Conservation (phyloP, 1,140 invertebrate genomes). For the Chymomyza costata region DNA sequence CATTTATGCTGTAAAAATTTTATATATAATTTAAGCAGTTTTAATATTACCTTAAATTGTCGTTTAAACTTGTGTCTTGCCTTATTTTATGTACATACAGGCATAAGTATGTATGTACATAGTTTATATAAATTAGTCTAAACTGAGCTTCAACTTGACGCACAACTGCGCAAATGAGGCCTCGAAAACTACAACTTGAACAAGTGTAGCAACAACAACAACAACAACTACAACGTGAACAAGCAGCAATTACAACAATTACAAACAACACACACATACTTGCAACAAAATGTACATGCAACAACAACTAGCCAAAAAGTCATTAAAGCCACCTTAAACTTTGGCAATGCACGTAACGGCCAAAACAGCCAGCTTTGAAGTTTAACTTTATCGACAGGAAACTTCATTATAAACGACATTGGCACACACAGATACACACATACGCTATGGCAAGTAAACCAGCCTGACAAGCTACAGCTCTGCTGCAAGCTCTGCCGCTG, state of each 20-base stretch:
- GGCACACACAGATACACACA: constrained; percentile 47
- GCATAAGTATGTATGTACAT: constrained; percentile 15
- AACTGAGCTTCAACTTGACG: not conserved
- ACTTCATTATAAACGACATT: constrained; percentile 73
- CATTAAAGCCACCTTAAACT: constrained; percentile 50
- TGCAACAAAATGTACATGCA: too few relatives aligned
- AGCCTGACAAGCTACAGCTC: constrained; percentile 24
- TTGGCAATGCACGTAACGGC: constrained; percentile 29
- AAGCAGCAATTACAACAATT: too few relatives aligned
- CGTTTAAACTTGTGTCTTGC: constrained; percentile 28
- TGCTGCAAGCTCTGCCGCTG: not conserved
- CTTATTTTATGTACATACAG: constrained; percentile 20
- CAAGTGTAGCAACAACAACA: constrained; percentile 17
- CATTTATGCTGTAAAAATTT: constrained; percentile 8
- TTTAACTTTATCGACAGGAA: constrained; percentile 67
- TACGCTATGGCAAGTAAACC: constrained; percentile 5
- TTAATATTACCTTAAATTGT: constrained; percentile 22
- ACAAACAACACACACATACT: too few relatives aligned
- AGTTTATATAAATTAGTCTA: not conserved
- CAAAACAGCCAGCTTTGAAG: constrained; percentile 49
- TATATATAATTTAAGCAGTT: too few relatives aligned
- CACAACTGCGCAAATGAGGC: constrained; percentile 20
- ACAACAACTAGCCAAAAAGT: constrained; percentile 24
- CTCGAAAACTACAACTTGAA: constrained; percentile 16
- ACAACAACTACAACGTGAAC: constrained; percentile 1